phyloP scores from a whole-genome alignment of 2,113 vertebrate species.

The Perognathus longimembris region DNA sequence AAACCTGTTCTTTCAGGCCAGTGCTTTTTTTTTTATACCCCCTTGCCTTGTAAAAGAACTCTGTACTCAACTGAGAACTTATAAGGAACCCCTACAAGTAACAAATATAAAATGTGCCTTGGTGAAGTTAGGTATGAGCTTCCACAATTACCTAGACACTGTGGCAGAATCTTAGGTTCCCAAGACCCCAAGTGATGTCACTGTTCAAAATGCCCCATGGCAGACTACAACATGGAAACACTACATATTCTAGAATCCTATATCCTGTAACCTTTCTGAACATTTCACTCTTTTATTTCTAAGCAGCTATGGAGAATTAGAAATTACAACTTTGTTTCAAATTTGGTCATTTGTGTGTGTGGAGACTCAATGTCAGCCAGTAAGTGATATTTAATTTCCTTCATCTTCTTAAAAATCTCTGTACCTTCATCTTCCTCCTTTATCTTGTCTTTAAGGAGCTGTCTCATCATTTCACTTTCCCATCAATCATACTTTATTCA shows the following conservation, averaged over 20 bases:
- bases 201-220: background rate
- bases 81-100: background rate
- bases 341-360: background rate
- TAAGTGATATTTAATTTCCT: background rate
- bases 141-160: background rate
- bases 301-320: slow-evolving; percentile 27
- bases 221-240: slow-evolving; percentile 2
- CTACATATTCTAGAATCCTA: background rate
- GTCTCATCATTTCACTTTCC: background rate
- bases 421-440: background rate
- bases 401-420: slow-evolving; percentile 50
- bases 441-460: background rate
- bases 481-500: background rate
- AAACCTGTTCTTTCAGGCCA: slow-evolving; percentile 38
- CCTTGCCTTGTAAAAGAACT: slow-evolving; percentile 7
- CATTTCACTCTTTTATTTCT: background rate
- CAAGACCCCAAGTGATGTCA: background rate
- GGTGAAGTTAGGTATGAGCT: slow-evolving; percentile 14
- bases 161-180: background rate
- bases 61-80: slow-evolving; percentile 34
- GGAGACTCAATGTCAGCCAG: background rate
- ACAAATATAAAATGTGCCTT: background rate
- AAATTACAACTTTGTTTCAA: background rate
- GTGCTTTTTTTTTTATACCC: background rate
- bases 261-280: background rate